Percentiles rank a stretch among this genome's conserved stretches.
phyloP scores from a whole-genome alignment of 2,797 vertebrate species.

The Tiaroga cobitis region DNA sequence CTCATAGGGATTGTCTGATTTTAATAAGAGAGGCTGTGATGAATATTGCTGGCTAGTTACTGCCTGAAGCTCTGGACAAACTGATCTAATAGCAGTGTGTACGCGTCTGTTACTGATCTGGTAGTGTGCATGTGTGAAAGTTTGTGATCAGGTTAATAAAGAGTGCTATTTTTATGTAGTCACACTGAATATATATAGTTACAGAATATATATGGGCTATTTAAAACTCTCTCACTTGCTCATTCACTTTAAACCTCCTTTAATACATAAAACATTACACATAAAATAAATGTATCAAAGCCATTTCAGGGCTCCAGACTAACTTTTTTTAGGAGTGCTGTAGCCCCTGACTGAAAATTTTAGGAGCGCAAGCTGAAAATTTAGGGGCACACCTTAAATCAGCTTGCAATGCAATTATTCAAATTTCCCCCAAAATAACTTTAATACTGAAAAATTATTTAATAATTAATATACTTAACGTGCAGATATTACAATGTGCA shows the following conservation, averaged over 20 bases:
- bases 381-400: too few relatives aligned
- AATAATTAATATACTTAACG: too few relatives aligned
- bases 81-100: slow-evolving; percentile 34
- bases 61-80: slow-evolving; percentile 48
- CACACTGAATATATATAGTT: neutral
- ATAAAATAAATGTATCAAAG: neutral
- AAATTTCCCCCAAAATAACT: too few relatives aligned
- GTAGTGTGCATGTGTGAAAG: slow-evolving; percentile 28
- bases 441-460: too few relatives aligned
- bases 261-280: neutral
- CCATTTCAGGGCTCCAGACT: too few relatives aligned
- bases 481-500: too few relatives aligned
- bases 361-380: too few relatives aligned
- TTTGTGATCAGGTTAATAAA: slow-evolving; percentile 26
- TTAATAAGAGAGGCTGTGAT: slow-evolving; percentile 56
- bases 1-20: slow-evolving; percentile 42
- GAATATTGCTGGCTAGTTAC: slow-evolving; percentile 42
- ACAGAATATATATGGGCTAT: slow-evolving; percentile 3
- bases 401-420: too few relatives aligned
- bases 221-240: neutral
- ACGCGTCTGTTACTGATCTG: neutral
- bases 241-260: neutral
- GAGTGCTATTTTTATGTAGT: slow-evolving; percentile 20
- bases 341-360: too few relatives aligned
- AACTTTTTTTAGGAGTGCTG: too few relatives aligned